These are phyloP conservation scores for Theristicus caerulescens DNA, from an alignment of 2,113 vertebrate genomes.

Conservation along the genomic window DNA sequence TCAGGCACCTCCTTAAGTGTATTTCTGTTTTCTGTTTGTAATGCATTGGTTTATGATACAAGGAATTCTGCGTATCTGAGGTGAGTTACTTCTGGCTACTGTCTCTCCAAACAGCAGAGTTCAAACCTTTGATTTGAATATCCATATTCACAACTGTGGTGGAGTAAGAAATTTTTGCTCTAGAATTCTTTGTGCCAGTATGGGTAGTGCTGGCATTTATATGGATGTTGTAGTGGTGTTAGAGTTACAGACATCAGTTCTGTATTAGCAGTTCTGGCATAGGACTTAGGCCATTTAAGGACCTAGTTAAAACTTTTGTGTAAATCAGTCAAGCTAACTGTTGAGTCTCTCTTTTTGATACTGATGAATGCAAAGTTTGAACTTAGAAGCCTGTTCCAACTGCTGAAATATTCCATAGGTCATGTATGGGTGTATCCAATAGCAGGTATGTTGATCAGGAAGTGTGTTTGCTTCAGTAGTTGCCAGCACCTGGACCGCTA, in stretches of 20 bases:
- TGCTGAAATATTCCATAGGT: background rate
- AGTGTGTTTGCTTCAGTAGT: background rate
- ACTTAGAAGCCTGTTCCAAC: background rate
- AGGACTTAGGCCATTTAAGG: background rate
- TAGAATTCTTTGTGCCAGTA: background rate
- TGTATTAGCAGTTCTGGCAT: background rate
- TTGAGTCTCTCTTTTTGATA: background rate
- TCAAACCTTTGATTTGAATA: background rate
- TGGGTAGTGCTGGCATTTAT: background rate
- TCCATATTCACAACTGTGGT: background rate
- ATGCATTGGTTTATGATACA: background rate
- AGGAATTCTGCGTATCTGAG: background rate
- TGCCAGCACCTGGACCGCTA: background rate
- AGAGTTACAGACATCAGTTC: background rate
- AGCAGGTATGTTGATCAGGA: background rate
- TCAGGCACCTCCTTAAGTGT: background rate
- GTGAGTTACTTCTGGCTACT: background rate
- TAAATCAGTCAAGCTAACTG: background rate
- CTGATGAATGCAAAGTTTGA: background rate
- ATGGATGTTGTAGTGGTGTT: background rate
- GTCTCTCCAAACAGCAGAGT: background rate
- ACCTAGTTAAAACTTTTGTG: background rate
- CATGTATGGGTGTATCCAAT: fast-evolving
- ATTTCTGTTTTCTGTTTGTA: background rate
- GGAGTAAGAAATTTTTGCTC: background rate